Base-by-base conservation (phyloP, 2,888 invertebrate species). In the Vanessa cardui region DNA sequence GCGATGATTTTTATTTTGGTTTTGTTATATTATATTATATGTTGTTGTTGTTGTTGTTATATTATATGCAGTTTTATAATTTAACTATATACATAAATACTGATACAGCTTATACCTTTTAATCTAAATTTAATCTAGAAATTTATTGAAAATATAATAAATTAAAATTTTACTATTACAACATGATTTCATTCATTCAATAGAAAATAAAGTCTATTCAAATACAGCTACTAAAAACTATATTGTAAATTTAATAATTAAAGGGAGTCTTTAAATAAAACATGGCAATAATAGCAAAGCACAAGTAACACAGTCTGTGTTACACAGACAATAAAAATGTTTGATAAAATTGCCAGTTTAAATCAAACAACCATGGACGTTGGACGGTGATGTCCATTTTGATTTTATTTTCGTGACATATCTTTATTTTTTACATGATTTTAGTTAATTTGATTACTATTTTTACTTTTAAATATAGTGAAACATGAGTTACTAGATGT, bases 391-490 rank as follows among this genome's bases (percentile, higher is more conserved):
- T 80, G 82, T 80, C 79, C 72, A 62, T 75, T 76, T 78, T 73
- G 66, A 59, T 77, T 84, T 83, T 85, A 78, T 82, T 84, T 86
- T 85, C 76, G 80, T 83, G 80, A 82, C 76, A 76, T 80, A 75
- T 75, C 79, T 84, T 81, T 67, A 78, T 78, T 84, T 85, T 78
- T 80, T 78, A 74, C 81, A 78, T 80, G 76, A 78, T 82, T 83
- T 84, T 69, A 70, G 77, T 79, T 82, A 75, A 77, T 80, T 80
- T 77, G 72, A 74, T 61, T 50, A 68, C 26, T n/a, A 64, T 60
- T 66, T 70, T 70, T 39, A 56, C 21, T 67, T 66, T 56, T 50
- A 21, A 64, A 46, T 54, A 39, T 54, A 49, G 62, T 70, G 76
- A 72, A 83, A 75, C 65, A 83, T 87, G 85, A 83, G 74, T 81